Conservation (phyloP, 92 coral and sea anemone species). For the Ricordea florida region DNA sequence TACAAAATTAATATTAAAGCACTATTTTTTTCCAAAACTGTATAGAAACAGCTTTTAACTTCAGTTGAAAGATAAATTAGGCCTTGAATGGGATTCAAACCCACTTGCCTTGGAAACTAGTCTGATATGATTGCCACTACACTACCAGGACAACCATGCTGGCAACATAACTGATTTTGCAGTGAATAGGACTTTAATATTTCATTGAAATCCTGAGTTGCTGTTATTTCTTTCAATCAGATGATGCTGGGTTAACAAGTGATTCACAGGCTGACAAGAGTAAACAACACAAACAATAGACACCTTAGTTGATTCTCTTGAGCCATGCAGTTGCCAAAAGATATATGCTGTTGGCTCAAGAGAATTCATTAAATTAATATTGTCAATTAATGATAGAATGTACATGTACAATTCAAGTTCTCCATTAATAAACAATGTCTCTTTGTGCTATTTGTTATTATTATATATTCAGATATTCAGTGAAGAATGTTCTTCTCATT, state of each 20-base stretch:
- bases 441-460: not conserved
- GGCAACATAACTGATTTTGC: not conserved
- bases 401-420: too few relatives aligned
- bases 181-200: not conserved
- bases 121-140: not conserved
- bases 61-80: not conserved
- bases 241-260: not conserved
- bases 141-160: not conserved
- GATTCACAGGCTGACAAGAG: not conserved
- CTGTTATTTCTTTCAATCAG: too few relatives aligned
- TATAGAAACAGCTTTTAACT: not conserved
- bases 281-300: not conserved
- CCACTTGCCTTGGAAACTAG: not conserved
- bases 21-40: not conserved
- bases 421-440: too few relatives aligned
- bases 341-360: not conserved
- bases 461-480: conserved; percentile 19
- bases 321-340: not conserved
- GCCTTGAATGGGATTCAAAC: not conserved
- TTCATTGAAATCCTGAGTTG: not conserved
- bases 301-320: not conserved
- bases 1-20: not conserved
- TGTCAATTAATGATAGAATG: too few relatives aligned
- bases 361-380: too few relatives aligned
- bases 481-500: conserved; percentile 32